Percentiles rank a stretch among this genome's conserved stretches.
phyloP scores from a whole-genome alignment of 2,113 vertebrate genomes.

The Colaptes auratus region DNA sequence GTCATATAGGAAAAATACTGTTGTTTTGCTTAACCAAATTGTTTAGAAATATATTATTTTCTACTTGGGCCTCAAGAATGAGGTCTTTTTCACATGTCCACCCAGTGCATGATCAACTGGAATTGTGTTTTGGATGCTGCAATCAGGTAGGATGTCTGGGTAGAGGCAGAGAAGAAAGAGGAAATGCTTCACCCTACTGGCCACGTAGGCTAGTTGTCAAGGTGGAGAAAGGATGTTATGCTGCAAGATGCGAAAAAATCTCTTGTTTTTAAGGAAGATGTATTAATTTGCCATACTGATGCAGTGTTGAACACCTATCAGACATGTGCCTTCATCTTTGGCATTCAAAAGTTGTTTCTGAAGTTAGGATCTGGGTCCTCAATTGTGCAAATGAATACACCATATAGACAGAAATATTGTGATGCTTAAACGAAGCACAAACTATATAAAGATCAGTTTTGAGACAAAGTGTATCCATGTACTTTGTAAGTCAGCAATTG shows the following conservation, averaged over 20 bases:
- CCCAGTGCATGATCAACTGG: not conserved
- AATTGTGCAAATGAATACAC: not conserved
- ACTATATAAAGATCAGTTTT: not conserved
- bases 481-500: not conserved
- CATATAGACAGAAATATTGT: not conserved
- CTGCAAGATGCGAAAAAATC: not conserved
- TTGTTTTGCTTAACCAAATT: not conserved
- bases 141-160: not conserved
- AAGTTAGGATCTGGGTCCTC: not conserved
- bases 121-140: not conserved
- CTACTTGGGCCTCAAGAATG: not conserved
- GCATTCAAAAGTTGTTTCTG: not conserved
- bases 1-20: not conserved
- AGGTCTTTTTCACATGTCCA: not conserved
- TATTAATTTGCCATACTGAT: not conserved
- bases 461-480: rapidly evolving
- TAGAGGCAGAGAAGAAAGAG: not conserved
- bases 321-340: not conserved
- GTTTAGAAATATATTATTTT: not conserved
- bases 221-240: not conserved
- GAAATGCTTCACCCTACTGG: not conserved
- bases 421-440: not conserved
- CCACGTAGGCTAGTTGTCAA: not conserved
- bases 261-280: not conserved
- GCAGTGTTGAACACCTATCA: no score